Percentiles rank a stretch among this genome's conserved stretches.
These are phyloP conservation scores for Pyrochroa serraticornis DNA, from an alignment of 2,888 invertebrate species.

Conservation along the genomic window DNA sequence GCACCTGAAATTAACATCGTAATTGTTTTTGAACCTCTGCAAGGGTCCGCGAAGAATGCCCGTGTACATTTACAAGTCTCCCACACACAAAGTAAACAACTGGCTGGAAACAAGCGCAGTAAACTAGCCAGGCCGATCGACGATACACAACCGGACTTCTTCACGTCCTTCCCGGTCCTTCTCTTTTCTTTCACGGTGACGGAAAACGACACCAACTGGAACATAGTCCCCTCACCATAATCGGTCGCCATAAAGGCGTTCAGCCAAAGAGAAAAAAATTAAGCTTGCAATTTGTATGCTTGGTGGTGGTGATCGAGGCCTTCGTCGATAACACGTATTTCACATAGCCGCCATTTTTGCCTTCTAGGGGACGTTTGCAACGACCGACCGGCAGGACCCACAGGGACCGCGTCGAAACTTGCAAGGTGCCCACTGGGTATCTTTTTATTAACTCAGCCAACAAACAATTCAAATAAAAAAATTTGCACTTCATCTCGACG, in stretches of 20 bases:
- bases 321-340: conserved; percentile 50
- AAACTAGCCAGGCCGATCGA: conserved; percentile 43
- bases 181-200: conserved; percentile 13
- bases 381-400: background rate
- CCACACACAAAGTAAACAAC: conserved; percentile 53
- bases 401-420: too few relatives aligned
- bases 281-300: conserved; percentile 53
- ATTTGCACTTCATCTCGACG: background rate
- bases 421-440: too few relatives aligned
- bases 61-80: conserved; percentile 46
- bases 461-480: too few relatives aligned
- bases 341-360: conserved; percentile 49
- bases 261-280: conserved; percentile 39
- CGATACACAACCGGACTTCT: conserved; percentile 20
- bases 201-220: conserved; percentile 1
- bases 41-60: conserved; percentile 42
- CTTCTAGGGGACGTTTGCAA: conserved; percentile 39
- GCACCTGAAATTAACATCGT: conserved; percentile 27
- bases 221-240: conserved; percentile 26
- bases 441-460: too few relatives aligned
- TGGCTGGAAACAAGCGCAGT: conserved; percentile 48
- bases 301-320: conserved; percentile 50
- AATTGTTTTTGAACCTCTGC: conserved; percentile 39
- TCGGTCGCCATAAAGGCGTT: conserved; percentile 30
- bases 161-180: conserved; percentile 26